phyloP scores from a whole-genome alignment of 2,113 vertebrate species.

The Trematocara marginatum region DNA sequence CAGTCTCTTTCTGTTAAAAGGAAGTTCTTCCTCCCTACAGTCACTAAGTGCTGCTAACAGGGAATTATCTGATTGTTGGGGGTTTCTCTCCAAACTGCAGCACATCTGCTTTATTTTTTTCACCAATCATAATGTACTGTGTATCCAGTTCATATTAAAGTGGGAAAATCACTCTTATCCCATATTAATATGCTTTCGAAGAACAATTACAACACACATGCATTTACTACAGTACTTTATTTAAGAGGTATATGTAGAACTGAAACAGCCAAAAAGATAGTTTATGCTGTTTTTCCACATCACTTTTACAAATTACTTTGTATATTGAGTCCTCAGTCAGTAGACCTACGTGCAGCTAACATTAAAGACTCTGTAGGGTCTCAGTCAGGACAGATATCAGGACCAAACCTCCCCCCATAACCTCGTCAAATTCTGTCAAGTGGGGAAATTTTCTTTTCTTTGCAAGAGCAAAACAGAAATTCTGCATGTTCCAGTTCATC shows the following conservation, averaged over 20 bases:
- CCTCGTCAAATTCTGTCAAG: neutral
- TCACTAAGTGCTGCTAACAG: neutral
- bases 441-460: neutral
- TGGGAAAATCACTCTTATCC: neutral
- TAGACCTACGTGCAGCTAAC: neutral
- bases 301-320: neutral
- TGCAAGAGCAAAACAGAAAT: neutral
- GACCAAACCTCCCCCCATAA: neutral
- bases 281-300: neutral
- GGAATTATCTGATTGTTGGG: neutral
- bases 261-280: neutral
- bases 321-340: neutral
- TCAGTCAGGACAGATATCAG: neutral
- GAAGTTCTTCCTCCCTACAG: neutral
- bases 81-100: neutral
- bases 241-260: neutral
- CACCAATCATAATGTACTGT: neutral
- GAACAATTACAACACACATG: neutral
- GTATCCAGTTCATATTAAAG: neutral
- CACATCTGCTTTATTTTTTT: neutral
- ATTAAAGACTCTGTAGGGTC: neutral
- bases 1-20: neutral
- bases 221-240: neutral
- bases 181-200: neutral
- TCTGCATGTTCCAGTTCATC: neutral